A percentile compares a stretch with the other conserved stretches of the same genome.
These are phyloP conservation scores for Anguilla anguilla DNA, from an alignment of 2,797 vertebrate genomes.

Conservation along the genomic window DNA sequence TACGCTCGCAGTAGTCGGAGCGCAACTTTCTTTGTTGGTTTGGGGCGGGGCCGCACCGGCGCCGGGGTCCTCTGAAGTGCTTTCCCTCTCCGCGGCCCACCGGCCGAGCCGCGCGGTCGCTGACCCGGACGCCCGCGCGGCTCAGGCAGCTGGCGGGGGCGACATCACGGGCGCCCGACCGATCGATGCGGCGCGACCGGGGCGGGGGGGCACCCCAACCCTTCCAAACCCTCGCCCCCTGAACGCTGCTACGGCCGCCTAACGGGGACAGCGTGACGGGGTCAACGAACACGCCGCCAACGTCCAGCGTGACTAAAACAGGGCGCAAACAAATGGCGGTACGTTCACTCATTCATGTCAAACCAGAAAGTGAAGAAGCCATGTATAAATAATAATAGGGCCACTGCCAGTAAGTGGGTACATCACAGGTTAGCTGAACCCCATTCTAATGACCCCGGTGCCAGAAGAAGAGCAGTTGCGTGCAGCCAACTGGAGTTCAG, in stretches of 20 bases:
- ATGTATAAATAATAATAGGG: background rate
- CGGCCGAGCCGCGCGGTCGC: background rate
- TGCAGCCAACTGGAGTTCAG: background rate
- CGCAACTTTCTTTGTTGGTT: background rate
- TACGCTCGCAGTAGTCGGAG: no score
- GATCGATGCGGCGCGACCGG: background rate
- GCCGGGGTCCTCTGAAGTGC: background rate
- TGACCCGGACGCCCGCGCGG: background rate
- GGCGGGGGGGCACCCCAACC: no score
- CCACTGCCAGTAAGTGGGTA: background rate
- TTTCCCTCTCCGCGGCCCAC: background rate
- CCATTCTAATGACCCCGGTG: background rate
- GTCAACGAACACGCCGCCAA: no score
- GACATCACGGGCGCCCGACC: background rate
- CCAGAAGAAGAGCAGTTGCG: background rate
- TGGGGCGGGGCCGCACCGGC: no score
- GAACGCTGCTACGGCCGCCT: no score
- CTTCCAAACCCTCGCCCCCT: background rate
- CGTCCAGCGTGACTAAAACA: background rate
- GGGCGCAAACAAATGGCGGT: background rate
- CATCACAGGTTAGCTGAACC: background rate
- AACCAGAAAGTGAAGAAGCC: background rate
- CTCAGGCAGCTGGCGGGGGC: background rate
- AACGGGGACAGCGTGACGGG: no score
- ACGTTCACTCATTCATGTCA: background rate